These are phyloP conservation scores for Sebastolobus alascanus DNA, from an alignment of 2,797 vertebrate genomes.

Conservation along the genomic window DNA sequence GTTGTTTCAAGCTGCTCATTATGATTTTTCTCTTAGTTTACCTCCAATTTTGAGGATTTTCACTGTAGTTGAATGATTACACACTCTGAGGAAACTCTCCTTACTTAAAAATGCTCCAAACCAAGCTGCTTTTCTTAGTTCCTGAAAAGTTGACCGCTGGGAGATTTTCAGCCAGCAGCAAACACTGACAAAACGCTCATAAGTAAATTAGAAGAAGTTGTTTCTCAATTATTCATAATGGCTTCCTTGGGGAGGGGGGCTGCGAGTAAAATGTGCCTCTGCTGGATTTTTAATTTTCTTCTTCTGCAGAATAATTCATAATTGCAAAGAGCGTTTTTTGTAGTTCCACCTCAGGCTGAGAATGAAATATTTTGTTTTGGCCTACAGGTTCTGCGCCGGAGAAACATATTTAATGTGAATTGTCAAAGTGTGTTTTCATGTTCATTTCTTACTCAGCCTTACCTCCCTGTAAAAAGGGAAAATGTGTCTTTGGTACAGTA, in stretches of 20 bases:
- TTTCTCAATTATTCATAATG: conserved; percentile 54
- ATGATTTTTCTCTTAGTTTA: conserved; percentile 4
- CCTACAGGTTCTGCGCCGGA: conserved; percentile 32
- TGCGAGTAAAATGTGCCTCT: conserved; percentile 41
- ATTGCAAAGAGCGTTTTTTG: conserved; percentile 14
- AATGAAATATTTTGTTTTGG: conserved; percentile 37
- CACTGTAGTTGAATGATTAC: conserved; percentile 5
- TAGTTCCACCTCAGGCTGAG: conserved; percentile 28
- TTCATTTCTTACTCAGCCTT: conserved; percentile 5
- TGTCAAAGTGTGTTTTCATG: conserved; percentile 9
- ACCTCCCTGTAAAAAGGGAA: background rate
- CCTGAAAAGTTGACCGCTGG: conserved; percentile 11
- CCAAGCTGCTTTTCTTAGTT: background rate
- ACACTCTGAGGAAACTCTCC: background rate
- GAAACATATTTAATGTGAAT: background rate
- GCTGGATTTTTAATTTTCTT: conserved; percentile 33
- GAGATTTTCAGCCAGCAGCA: conserved; percentile 2
- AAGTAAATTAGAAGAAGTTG: conserved; percentile 39
- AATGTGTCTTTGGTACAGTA: background rate
- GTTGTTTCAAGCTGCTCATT: background rate
- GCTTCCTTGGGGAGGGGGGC: conserved; percentile 31
- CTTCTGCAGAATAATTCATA: conserved; percentile 44
- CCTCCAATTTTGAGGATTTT: conserved; percentile 7
- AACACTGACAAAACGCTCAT: conserved; percentile 19
- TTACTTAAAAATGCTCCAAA: background rate